phyloP scores from a whole-genome alignment of 2,113 vertebrate species.

The Syngnathus typhle region DNA sequence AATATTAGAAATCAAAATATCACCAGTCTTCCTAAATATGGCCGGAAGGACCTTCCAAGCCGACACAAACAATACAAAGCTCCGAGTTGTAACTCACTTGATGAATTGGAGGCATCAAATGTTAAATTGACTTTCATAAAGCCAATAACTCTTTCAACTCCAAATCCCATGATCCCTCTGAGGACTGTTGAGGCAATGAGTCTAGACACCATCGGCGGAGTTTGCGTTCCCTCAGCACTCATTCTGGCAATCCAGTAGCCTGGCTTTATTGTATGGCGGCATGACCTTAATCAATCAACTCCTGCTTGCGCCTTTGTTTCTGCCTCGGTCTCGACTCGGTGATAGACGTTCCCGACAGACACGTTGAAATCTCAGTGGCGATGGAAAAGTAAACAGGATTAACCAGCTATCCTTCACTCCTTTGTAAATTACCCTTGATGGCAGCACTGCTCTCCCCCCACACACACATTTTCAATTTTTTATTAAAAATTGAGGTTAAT shows the following conservation, averaged over 20 bases:
- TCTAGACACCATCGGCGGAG: slow-evolving; percentile 32
- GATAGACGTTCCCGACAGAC: slow-evolving; percentile 29
- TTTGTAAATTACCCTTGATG: slow-evolving; percentile 67
- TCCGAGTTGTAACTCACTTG: slow-evolving; percentile 20
- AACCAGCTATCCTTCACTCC: slow-evolving; percentile 60
- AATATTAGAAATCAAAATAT: neutral
- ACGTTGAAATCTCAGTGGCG: slow-evolving; percentile 49
- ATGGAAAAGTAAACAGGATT: slow-evolving; percentile 73
- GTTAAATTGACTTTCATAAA: slow-evolving; percentile 48
- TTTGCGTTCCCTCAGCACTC: slow-evolving; percentile 35
- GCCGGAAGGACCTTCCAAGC: neutral
- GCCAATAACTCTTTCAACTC: slow-evolving; percentile 32
- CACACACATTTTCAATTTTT: slow-evolving; percentile 53
- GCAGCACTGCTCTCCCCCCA: slow-evolving; percentile 57
- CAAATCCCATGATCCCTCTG: slow-evolving; percentile 41
- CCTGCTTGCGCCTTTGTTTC: neutral
- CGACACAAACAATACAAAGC: slow-evolving; percentile 6
- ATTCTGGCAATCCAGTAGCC: slow-evolving; percentile 44
- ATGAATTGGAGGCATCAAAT: slow-evolving; percentile 29
- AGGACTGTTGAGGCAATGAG: slow-evolving; percentile 24
- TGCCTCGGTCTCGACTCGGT: slow-evolving; percentile 36
- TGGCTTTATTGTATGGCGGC: slow-evolving; percentile 39
- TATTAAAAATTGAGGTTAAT: slow-evolving; percentile 71
- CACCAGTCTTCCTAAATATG: neutral
- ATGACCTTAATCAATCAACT: slow-evolving; percentile 49